These are phyloP conservation scores for Hemiscyllium ocellatum DNA, from an alignment of 2,113 vertebrate species.

Conservation along the genomic window DNA sequence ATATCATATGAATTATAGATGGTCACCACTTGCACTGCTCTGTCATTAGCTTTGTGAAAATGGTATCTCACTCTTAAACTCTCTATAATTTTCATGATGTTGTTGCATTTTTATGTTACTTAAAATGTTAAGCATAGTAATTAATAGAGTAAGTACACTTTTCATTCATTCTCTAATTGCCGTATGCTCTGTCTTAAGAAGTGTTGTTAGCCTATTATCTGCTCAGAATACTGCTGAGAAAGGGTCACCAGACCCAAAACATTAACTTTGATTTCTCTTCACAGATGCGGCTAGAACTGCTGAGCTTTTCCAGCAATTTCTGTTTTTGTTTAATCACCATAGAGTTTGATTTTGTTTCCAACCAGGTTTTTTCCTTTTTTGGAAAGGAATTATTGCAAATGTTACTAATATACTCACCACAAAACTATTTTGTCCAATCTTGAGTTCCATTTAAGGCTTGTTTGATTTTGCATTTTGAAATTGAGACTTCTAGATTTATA, in stretches of 20 bases:
- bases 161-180: too few species aligned
- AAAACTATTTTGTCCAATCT: background rate
- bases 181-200: too few species aligned
- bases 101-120: background rate
- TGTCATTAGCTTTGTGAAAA: background rate
- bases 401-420: background rate
- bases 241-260: too few species aligned
- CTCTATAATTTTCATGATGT: background rate
- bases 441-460: background rate
- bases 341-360: background rate
- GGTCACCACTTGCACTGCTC: background rate
- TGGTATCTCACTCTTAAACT: background rate
- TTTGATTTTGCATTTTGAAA: background rate
- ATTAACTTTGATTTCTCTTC: too few species aligned
- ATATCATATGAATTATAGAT: background rate
- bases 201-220: too few species aligned
- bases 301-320: too few species aligned
- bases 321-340: background rate
- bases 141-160: background rate
- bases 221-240: too few species aligned
- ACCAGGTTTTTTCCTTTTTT: background rate
- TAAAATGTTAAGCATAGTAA: background rate
- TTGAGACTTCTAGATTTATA: background rate
- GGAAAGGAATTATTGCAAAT: background rate
- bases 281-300: too few species aligned